phyloP scores from a whole-genome alignment of 2,888 invertebrate genomes.

The Aquatica leii region DNA sequence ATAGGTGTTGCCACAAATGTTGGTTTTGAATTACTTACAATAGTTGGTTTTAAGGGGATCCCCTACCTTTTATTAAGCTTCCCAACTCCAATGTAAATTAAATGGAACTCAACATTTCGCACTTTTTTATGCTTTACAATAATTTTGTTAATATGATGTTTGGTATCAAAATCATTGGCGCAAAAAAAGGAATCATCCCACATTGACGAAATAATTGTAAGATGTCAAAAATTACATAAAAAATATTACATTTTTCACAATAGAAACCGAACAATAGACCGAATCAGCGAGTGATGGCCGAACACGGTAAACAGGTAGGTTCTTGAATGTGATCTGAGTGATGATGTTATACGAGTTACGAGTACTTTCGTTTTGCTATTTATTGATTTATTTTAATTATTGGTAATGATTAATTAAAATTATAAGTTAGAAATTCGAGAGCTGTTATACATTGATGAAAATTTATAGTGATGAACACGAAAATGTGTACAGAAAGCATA shows the following conservation, averaged over 20 bases:
- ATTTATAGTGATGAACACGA: background rate
- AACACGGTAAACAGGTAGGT: background rate
- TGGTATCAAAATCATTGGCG: conserved; percentile 4
- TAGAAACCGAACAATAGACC: too few relatives aligned
- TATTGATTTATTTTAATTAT: background rate
- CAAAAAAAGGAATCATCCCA: background rate
- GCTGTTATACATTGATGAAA: conserved; percentile 1
- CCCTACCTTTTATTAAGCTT: background rate
- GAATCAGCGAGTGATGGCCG: conserved; percentile 1
- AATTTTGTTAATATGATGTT: background rate
- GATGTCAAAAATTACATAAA: conserved; percentile 2
- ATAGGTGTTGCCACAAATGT: too few relatives aligned
- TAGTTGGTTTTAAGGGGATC: background rate
- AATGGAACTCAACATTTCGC: background rate
- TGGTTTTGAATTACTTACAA: too few relatives aligned
- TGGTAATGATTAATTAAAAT: background rate
- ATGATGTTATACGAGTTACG: too few relatives aligned
- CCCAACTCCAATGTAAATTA: background rate
- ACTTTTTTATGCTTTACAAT: background rate
- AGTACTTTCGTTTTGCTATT: background rate
- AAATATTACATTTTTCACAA: background rate
- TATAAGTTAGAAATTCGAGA: background rate
- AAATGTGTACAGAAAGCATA: conserved; percentile 1
- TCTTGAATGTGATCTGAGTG: too few relatives aligned
- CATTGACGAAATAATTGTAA: conserved; percentile 6